Evolutionary conservation across 2,113 vertebrate genomes (phyloP).

Genomic region (Emberiza fucata): DNA sequence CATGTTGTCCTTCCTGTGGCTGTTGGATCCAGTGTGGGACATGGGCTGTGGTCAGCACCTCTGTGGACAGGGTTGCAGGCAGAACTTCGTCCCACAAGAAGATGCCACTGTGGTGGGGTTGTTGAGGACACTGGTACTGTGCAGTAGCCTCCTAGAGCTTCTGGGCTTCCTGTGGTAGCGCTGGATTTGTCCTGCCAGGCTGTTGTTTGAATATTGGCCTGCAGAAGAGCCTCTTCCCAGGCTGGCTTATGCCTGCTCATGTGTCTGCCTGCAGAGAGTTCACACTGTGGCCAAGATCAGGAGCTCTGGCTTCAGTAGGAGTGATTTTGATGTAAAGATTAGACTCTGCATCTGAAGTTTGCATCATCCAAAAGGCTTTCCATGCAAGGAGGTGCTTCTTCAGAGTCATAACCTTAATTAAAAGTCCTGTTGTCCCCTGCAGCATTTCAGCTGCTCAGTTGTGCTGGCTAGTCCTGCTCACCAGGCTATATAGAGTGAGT

Average conservation of each 20-base stretch:
- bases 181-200: background rate
- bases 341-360: background rate
- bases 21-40: background rate
- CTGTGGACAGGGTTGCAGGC: background rate
- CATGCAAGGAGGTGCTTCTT: background rate
- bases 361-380: background rate
- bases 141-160: background rate
- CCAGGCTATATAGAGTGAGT: background rate
- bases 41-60: rapidly evolving
- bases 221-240: background rate
- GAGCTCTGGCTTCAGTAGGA: background rate
- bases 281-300: background rate
- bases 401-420: background rate
- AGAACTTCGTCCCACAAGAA: background rate
- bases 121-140: background rate
- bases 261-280: background rate
- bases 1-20: background rate
- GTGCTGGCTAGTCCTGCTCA: background rate
- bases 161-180: background rate
- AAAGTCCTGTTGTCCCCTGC: background rate
- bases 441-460: background rate
- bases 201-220: background rate
- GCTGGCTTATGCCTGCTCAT: background rate
- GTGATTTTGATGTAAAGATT: background rate
- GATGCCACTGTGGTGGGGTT: background rate